Evolutionary conservation across 1,140 invertebrate species (phyloP).

Genomic region (Leptinotarsa texana): DNA sequence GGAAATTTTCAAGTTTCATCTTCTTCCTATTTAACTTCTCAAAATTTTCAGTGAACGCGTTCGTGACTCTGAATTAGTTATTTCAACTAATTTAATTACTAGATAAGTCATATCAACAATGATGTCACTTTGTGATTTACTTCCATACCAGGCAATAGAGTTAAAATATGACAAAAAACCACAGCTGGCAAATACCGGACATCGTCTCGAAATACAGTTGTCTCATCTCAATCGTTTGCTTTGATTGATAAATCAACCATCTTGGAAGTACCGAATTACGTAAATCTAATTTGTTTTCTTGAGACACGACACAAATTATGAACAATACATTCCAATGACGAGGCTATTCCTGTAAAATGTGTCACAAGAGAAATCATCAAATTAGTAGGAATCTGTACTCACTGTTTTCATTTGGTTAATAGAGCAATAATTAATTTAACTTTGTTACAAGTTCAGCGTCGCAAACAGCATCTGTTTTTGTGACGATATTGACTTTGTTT

Average conservation of each 20-base stretch:
- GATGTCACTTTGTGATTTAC: too few species aligned
- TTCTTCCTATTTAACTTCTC: too few species aligned
- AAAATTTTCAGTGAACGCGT: too few species aligned
- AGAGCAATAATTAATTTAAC: slow-evolving; percentile 16
- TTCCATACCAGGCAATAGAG: too few species aligned
- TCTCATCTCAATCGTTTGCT: not conserved
- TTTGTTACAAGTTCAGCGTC: slow-evolving; percentile 14
- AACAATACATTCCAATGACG: not conserved
- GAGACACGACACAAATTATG: not conserved
- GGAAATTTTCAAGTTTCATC: too few species aligned
- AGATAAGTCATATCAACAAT: too few species aligned
- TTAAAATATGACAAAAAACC: too few species aligned
- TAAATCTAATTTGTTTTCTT: not conserved
- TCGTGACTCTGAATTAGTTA: too few species aligned
- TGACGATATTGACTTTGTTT: not conserved
- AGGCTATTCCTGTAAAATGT: not conserved
- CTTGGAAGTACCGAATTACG: not conserved
- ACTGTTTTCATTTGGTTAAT: slow-evolving; percentile 5
- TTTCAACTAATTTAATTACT: too few species aligned
- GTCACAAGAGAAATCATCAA: slow-evolving; percentile 13
- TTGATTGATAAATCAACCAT: not conserved
- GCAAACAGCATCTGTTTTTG: not conserved
- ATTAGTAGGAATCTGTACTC: slow-evolving; percentile 16
- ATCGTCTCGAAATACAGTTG: too few species aligned
- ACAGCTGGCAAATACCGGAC: too few species aligned